phyloP scores from a whole-genome alignment of 2,888 invertebrate species.

The Synanthedon formicaeformis region DNA sequence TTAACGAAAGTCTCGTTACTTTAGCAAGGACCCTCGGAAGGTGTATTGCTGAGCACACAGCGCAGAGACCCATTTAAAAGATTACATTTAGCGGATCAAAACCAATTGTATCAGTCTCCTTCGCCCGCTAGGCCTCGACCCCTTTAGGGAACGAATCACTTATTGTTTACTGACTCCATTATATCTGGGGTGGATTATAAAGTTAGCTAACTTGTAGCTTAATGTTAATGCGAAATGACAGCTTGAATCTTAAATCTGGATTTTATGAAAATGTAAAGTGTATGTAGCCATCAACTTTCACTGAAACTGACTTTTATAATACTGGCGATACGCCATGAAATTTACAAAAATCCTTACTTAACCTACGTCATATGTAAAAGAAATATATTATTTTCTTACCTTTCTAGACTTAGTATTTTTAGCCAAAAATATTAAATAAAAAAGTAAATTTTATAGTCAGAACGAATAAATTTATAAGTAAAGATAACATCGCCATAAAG shows the following conservation, averaged over 20 bases:
- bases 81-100: constrained; percentile 22
- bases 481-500: no score
- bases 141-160: background rate
- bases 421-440: no score
- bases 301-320: no score
- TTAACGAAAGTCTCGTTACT: background rate
- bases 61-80: constrained; percentile 3
- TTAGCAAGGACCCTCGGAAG: background rate
- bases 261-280: no score
- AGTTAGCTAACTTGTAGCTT: background rate
- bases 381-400: no score
- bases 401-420: no score
- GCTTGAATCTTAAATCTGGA: background rate
- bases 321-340: background rate
- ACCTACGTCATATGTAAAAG: no score
- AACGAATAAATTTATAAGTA: no score
- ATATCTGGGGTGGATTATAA: background rate
- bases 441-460: no score
- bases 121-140: constrained; percentile 12
- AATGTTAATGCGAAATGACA: background rate
- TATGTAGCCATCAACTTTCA: no score
- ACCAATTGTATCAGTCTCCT: constrained; percentile 30
- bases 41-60: background rate
- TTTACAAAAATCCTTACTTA: background rate
- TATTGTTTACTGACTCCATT: background rate